Conservation (phyloP, 2,797 vertebrate genomes). For the Arnoldichthys spilopterus region DNA sequence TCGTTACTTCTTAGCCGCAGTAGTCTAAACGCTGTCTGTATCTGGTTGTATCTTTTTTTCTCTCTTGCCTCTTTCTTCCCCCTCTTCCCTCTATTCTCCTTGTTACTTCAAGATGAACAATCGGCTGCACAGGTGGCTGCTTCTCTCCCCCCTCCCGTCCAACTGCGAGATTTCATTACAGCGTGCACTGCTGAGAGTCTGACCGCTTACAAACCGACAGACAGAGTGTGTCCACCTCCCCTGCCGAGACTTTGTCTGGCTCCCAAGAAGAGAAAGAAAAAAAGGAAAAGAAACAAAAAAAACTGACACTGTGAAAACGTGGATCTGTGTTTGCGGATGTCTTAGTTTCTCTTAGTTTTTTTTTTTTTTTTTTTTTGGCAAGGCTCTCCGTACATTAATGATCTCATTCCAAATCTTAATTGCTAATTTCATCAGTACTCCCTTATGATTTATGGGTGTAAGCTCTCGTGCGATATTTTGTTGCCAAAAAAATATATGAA, state of each 20-base stretch:
- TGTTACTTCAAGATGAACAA: conserved; percentile 66
- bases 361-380: conserved; percentile 4
- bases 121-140: conserved; percentile 75
- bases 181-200: conserved; percentile 56
- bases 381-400: background rate
- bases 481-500: conserved; percentile 24
- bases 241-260: conserved; percentile 22
- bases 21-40: conserved; percentile 31
- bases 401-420: conserved; percentile 31
- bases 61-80: conserved; percentile 41
- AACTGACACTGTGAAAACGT: background rate
- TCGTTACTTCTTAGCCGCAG: too few relatives aligned
- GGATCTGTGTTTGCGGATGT: background rate
- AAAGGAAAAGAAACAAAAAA: background rate
- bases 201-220: conserved; percentile 1
- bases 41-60: conserved; percentile 50
- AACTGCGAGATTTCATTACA: conserved; percentile 78
- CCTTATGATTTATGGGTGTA: conserved; percentile 16
- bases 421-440: conserved; percentile 24
- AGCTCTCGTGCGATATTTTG: background rate
- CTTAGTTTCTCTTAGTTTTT: background rate
- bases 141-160: conserved; percentile 74
- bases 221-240: conserved; percentile 29
- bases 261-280: conserved; percentile 13
- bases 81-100: conserved; percentile 17